Evolutionary conservation across 2,797 vertebrate species (phyloP).

Genomic region (Graptemys geographica): DNA sequence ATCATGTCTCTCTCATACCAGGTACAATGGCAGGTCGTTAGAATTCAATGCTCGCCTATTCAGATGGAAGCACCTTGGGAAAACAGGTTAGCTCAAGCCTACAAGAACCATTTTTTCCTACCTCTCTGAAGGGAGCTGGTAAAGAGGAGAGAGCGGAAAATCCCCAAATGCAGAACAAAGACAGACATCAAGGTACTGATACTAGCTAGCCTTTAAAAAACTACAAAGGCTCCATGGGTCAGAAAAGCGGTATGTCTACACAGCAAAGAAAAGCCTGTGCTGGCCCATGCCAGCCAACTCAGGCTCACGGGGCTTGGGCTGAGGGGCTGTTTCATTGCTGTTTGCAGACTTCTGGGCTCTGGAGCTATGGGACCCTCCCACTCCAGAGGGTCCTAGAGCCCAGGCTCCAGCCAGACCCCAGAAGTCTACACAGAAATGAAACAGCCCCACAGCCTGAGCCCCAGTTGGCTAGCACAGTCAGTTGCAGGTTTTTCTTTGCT

Average conservation of each 20-base stretch:
- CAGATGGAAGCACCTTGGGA: background rate
- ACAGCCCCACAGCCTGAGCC: background rate
- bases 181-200: background rate
- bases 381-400: background rate
- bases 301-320: background rate
- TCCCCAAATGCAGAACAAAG: background rate
- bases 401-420: no score
- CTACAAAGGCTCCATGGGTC: background rate
- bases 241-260: background rate
- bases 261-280: no score
- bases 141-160: background rate
- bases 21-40: no score
- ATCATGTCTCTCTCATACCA: background rate
- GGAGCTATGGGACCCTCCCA: background rate
- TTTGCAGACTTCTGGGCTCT: background rate
- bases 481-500: background rate
- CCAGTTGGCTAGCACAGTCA: background rate
- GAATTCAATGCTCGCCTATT: background rate
- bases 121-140: background rate
- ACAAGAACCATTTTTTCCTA: background rate
- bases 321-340: no score
- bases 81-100: background rate
- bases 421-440: background rate
- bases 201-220: background rate
- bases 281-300: background rate